Evolutionary conservation across 2,113 vertebrate genomes (phyloP), one percentile per base, ranked within the genome.

Genomic region (Elephantulus edwardii): DNA sequence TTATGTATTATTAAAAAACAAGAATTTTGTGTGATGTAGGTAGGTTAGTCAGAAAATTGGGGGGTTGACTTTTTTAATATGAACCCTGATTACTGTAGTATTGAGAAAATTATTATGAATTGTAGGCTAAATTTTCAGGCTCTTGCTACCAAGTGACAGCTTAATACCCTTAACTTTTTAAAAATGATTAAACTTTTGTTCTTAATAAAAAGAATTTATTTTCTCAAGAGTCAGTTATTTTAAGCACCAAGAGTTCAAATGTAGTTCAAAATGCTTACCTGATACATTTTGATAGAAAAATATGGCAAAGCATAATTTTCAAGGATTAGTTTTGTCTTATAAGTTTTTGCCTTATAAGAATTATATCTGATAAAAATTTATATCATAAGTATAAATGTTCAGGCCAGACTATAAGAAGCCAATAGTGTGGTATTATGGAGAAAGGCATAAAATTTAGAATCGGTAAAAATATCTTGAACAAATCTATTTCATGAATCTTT

Each of bases 251-350:
- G 72, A 84, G 96, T 96, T 96, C 90, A 95, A 38, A 70, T 76
- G 14, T 38, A 95, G 95, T 96, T 96, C 91, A 96, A 95, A 93
- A 91, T 96, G 95, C 79, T 93, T 93, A 83, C 60, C 75, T 83
- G 76, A 83, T 91, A 74, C 35, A 89, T 88, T 92, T 86, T 77
- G 56, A 92, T 81, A 30, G 8, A 30, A 33, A 71, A 94, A 89
- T 78, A 91, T 28, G 30, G 77, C 48, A 92, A 96, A 95, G 83
- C 24, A 81, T 54, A 80, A 74, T 60, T 89, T 94, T n/a, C 35
- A 64, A 88, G 66, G 81, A 86, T 87, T 92, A 94, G 94, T 94
- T 89, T 40, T 83, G 38, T 86, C 78, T 93, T 90, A 20, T 6
- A 42, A 64, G 9, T 22, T 54, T 77, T 54, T 4, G 42, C 64